Evolutionary conservation across 2,888 invertebrate species (phyloP), one percentile per base, ranked within the genome.

Genomic region (Eupithecia vulgata): DNA sequence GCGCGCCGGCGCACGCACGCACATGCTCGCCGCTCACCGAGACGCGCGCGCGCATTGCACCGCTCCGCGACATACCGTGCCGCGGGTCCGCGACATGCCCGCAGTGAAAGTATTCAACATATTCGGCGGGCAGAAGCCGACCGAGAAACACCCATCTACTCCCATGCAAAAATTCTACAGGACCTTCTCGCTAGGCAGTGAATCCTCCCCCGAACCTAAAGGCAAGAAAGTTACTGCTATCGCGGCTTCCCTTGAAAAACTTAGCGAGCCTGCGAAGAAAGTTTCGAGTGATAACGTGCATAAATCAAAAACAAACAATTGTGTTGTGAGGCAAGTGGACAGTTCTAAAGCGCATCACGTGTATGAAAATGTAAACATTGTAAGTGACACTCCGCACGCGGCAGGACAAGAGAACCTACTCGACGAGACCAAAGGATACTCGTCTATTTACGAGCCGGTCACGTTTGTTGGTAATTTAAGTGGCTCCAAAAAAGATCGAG

Each of bases 21-120:
- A 94, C 90, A 92, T 88, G 93, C 90, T 86, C 91, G 90, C 87
- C 90, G 93, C 87, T 84, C 88, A 89, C 87, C 91, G 92, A 82
- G 83, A 87, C 83, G 92, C 91, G 94, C 93, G 94, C 93, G 93
- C 93, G 93, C 93, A 84, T 91, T 81, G 88, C 88, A 25, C 59
- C 68, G 72, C 72, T 87, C 88, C 85, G 82, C 90, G 90, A 76
- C 73, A 91, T 90, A 90, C 84, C 87, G 89, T 90, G 87, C 86
- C 86, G 87, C 91, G 92, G 91, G 90, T 87, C 87, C 92, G 92
- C 92, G 93, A 87, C 83, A 94, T 94, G 94, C 94, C 94, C 94
- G 93, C 92, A 92, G 94, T 94, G 93, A 94, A 94, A 93, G 94
- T 94, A 87, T 93, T 94, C 87, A 92, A 90, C 86, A 92, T 94